phyloP scores from a whole-genome alignment of 2,797 vertebrate genomes.

The Halcyon badia region DNA sequence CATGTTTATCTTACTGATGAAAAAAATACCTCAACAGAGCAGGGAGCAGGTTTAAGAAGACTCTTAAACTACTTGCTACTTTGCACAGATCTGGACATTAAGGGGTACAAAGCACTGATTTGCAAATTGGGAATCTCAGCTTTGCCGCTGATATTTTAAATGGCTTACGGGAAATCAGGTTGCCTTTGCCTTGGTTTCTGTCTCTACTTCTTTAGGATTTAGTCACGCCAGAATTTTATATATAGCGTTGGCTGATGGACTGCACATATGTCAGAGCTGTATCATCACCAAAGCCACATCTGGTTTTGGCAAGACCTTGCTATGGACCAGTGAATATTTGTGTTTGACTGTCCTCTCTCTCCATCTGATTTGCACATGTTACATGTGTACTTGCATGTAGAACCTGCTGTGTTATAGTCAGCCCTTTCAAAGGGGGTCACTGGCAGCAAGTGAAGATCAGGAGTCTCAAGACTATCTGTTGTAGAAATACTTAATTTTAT shows the following conservation, averaged over 20 bases:
- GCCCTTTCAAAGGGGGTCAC: background rate
- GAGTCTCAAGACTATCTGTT: background rate
- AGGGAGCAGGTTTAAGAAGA: background rate
- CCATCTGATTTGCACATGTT: background rate
- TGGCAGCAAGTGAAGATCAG: background rate
- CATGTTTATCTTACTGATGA: background rate
- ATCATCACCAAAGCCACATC: background rate
- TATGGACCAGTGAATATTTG: background rate
- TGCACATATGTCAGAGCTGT: background rate
- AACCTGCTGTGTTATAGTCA: background rate
- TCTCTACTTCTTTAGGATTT: background rate
- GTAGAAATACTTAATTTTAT: background rate
- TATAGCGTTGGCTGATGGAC: background rate
- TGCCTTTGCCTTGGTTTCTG: background rate
- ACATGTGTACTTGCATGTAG: background rate
- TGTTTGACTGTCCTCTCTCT: background rate
- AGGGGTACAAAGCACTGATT: background rate
- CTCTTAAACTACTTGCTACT: background rate
- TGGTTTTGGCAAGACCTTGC: background rate
- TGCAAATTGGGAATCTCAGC: background rate
- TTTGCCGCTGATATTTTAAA: background rate
- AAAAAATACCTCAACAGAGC: background rate
- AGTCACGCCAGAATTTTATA: background rate
- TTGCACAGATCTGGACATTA: background rate
- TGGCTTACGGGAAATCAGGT: background rate